Evolutionary conservation across 2,888 invertebrate species (phyloP).

Genomic region (Mesochorus sp.): DNA sequence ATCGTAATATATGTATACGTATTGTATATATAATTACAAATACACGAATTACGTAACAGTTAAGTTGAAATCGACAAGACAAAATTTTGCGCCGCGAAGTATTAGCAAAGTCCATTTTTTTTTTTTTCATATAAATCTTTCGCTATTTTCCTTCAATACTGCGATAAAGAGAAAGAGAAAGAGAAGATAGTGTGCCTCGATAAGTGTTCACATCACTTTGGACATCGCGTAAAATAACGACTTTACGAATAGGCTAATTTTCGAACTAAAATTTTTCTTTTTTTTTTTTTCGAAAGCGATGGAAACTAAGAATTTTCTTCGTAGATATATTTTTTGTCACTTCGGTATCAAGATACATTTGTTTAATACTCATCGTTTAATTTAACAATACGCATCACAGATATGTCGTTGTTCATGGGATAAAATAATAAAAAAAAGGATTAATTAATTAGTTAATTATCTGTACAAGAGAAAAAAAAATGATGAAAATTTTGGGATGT

Average conservation of each 20-base stretch:
- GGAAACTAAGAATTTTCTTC: constrained; percentile 57
- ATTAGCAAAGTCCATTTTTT: background rate
- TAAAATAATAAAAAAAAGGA: constrained; percentile 32
- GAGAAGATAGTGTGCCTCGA: too few relatives aligned
- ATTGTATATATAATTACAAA: constrained; percentile 28
- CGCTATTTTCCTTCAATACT: too few relatives aligned
- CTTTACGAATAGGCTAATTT: constrained; percentile 7
- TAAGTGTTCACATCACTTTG: too few relatives aligned
- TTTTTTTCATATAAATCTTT: too few relatives aligned
- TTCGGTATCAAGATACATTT: constrained; percentile 47
- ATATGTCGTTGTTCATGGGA: constrained; percentile 75
- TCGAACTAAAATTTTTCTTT: constrained; percentile 19
- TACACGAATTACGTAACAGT: constrained; percentile 31
- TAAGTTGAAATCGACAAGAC: constrained; percentile 27
- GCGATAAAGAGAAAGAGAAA: too few relatives aligned
- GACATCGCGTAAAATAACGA: constrained; percentile 21
- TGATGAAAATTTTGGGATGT: background rate
- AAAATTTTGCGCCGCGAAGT: background rate
- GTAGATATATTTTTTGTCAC: background rate
- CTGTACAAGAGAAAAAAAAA: background rate
- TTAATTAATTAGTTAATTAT: too few relatives aligned
- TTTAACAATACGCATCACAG: constrained; percentile 74
- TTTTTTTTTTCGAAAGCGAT: constrained; percentile 18
- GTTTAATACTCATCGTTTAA: constrained; percentile 66
- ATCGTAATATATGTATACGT: background rate